Base-by-base conservation (phyloP, 2,113 vertebrate genomes). In the Microcebus ravelobensis region DNA sequence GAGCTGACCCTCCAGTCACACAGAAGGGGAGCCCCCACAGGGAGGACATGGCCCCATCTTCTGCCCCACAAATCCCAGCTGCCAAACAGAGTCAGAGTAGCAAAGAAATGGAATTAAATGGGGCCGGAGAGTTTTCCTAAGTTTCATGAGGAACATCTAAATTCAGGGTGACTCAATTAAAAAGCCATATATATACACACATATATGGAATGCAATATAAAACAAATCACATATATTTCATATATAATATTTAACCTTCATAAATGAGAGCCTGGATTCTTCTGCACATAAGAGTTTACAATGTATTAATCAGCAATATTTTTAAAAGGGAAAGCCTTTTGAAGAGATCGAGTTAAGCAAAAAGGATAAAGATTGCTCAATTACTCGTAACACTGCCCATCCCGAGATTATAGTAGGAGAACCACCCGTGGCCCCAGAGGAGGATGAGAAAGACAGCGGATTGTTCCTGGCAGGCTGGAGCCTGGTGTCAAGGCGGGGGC, bases 341-440 rank as follows among this genome's bases (percentile, higher is more conserved):
- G 82, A 88, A 31, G 18, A 89, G 21, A 50, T n/a, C 34, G 0
- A 65, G 52, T 21, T 25, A 31, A 20, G 36, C 61, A 76, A n/a
- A 55, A 92, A 94, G 39, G 89, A 55, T 55, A 50, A 59, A 55
- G 34, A 61, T 42, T 48, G 65, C 31, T 45, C 39, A 27, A 0
- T 85, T 29, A 34, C 36, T 50, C 29, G 3, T 13, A 34, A 42
- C 2, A 5, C 2, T 39, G 23, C 20, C 67, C 34, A 23, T 6
- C 45, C 29, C 23, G 10, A 82, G n/a, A 39, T n/a, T 27, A 18
- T 4, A 15, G 34, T 15, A 57, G 8, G 21, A 48, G 31, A 48
- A 39, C 20, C 25, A 11, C 18, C 25, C 0, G 20, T 10, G 25
- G 25, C 3, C 11, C 42, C 0, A 31, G 23, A 67, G 52, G n/a